Percentiles rank a stretch among this genome's conserved stretches.
Conservation (phyloP, 2,797 vertebrate genomes). For the Gallinago nigripennis region DNA sequence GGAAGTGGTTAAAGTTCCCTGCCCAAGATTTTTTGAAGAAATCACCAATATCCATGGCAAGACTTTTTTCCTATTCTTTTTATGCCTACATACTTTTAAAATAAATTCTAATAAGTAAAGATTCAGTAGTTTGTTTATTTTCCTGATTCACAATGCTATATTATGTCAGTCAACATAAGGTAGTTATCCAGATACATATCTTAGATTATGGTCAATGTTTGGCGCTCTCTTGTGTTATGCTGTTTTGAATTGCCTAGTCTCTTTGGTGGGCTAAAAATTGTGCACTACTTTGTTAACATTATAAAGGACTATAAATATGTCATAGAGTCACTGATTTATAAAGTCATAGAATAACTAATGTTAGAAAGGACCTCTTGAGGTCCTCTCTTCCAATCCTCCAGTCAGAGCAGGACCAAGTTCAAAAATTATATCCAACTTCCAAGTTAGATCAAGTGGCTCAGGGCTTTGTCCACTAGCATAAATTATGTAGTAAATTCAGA, state of each 20-base stretch:
- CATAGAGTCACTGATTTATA: not conserved
- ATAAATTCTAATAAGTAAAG: not conserved
- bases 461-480: not conserved
- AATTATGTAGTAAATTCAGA: not conserved
- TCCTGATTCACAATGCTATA: not conserved
- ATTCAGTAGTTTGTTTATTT: not conserved
- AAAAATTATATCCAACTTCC: not conserved
- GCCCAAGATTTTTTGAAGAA: constrained; percentile 83
- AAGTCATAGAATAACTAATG: not conserved
- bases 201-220: not conserved
- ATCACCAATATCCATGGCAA: constrained; percentile 83
- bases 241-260: not conserved
- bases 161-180: not conserved
- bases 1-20: constrained; percentile 83
- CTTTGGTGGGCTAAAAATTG: not conserved
- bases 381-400: not conserved
- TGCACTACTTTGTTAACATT: not conserved
- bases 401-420: not conserved
- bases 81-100: not conserved
- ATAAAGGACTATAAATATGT: not conserved
- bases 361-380: not conserved
- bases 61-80: not conserved
- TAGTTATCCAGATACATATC: not conserved
- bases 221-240: not conserved
- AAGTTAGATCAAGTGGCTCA: not conserved